Evolutionary conservation across 2,797 vertebrate species (phyloP).

Genomic region (Tokudaia tokunoshimensis): DNA sequence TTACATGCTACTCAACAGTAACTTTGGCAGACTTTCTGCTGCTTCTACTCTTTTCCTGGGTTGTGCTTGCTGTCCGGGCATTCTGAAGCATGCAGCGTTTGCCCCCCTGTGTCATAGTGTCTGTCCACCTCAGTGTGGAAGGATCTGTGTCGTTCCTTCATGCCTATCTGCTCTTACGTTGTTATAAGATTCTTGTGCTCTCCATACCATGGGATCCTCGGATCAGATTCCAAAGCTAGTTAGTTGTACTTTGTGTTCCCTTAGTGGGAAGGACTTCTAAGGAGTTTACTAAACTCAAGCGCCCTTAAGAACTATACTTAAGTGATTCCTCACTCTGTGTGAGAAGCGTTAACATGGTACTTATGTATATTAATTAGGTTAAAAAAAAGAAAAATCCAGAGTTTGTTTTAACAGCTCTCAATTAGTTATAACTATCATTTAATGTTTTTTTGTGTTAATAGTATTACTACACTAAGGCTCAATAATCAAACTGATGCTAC

Average conservation of each 20-base stretch:
- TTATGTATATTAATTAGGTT: background rate
- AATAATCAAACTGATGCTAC: background rate
- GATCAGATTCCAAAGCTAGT: slow-evolving; percentile 56
- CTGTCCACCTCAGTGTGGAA: background rate
- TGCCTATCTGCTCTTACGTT: background rate
- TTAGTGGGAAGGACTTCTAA: slow-evolving; percentile 49
- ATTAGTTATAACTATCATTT: background rate
- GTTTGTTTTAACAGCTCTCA: background rate
- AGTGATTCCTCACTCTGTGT: background rate
- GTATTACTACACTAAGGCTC: background rate
- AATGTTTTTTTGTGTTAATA: slow-evolving; percentile 44
- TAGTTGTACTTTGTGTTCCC: slow-evolving; percentile 36
- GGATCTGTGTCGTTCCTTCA: background rate
- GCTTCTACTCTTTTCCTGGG: background rate
- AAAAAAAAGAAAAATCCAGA: background rate
- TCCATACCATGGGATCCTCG: slow-evolving; percentile 3
- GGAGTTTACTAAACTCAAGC: background rate
- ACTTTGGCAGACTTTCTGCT: background rate
- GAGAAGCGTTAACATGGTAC: slow-evolving; percentile 39
- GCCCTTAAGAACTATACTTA: slow-evolving; percentile 29
- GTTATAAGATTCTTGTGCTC: background rate
- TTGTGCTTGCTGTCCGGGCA: background rate
- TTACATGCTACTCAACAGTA: background rate
- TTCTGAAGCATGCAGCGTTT: background rate
- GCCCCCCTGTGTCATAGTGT: background rate